Conservation (phyloP, 2,113 vertebrate genomes). For the Xiphophorus couchianus region DNA sequence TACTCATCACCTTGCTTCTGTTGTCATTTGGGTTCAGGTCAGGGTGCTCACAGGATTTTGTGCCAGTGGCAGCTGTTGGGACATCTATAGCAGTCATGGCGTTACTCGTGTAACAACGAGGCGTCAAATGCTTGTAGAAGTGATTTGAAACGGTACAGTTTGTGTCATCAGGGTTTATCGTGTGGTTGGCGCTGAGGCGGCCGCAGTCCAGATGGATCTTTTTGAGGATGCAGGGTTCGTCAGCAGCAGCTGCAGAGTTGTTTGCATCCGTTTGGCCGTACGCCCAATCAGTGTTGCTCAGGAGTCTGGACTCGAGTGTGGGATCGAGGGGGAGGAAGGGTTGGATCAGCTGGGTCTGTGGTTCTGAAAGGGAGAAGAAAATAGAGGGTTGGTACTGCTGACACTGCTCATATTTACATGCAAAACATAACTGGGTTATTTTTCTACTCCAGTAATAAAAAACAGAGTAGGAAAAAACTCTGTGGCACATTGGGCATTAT, state of each 20-base stretch:
- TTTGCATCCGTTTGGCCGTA: conserved; percentile 10
- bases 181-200: background rate
- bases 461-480: conserved; percentile 13
- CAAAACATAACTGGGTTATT: conserved; percentile 47
- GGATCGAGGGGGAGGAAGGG: conserved; percentile 59
- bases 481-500: conserved; percentile 28
- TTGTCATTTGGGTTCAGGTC: background rate
- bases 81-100: conserved; percentile 31
- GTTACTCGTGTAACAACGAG: conserved; percentile 24
- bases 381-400: conserved; percentile 23
- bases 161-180: background rate
- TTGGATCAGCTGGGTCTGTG: conserved; percentile 38
- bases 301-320: conserved; percentile 44
- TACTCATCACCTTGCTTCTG: background rate
- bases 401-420: conserved; percentile 30
- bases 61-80: conserved; percentile 1
- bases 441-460: conserved; percentile 26
- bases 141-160: conserved; percentile 12
- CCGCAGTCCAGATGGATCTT: conserved; percentile 24
- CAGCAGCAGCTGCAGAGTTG: background rate
- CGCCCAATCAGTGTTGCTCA: conserved; percentile 42
- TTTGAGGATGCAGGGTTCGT: conserved; percentile 25
- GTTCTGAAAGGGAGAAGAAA: conserved; percentile 46
- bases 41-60: background rate
- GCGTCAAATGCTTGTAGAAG: conserved; percentile 52